Base-by-base conservation (phyloP, 1,140 invertebrate genomes). In the Lepidotrigona ventralis region DNA sequence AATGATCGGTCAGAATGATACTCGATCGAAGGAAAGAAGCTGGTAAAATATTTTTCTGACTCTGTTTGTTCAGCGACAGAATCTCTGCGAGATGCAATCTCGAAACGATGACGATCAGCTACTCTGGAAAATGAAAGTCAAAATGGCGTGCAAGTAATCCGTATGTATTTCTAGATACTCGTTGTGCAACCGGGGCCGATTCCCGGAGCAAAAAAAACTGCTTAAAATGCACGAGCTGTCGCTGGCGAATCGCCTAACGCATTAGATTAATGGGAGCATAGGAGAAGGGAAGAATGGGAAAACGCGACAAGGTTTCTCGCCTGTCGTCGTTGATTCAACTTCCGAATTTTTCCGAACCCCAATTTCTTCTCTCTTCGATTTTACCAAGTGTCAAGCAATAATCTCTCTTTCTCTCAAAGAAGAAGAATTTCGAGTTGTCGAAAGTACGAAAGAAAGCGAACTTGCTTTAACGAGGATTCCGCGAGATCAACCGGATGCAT, bases 391-490 rank as follows among this genome's bases (percentile, higher is more conserved):
- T 33, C 33, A 3, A 33, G 33, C 33, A 33, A 33, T 3, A 33
- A 3, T 33, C 33, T n/a, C n/a, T 33, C 33, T 33, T 3, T 33
- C 33, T 33, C 33, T 33, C n/a, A 8, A 2, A n/a, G 8, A 71
- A 53, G 53, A n/a, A n/a, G n/a, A n/a, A n/a, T n/a, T 53, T 46
- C 39, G 26, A 71, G 15, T 60, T 60, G n/a, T 8, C 21, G 33
- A 71, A 33, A 11, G 33, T 8, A 33, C 9, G 19, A 69, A 8
- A 14, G 1, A 39, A 17, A 14, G 14, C 11, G 9, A 8, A n/a
- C n/a, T n/a, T n/a, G n/a, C n/a, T n/a, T n/a, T n/a, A n/a, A 88
- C 81, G 85, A 86, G 85, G 23, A 74, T 77, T 76, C 53, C 26
- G 33, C 70, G 39, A n/a, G 63, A 63, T 68, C 82, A 17, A 46